Evolutionary conservation across 2,113 vertebrate genomes (phyloP).

Genomic region (Porphyrio hochstetteri): DNA sequence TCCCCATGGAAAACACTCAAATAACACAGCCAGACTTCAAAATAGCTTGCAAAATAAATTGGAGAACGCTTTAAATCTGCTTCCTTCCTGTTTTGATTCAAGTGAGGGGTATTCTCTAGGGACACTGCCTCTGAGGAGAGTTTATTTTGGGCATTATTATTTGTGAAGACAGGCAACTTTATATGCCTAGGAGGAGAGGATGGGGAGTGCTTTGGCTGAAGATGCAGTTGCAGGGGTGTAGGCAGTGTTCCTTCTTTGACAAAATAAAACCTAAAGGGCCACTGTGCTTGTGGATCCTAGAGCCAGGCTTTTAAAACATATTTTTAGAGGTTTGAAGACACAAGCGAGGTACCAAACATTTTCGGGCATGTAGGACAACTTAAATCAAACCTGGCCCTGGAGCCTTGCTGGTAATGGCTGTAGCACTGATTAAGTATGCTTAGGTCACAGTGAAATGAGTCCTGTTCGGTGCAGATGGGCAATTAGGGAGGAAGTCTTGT

Average conservation of each 20-base stretch:
- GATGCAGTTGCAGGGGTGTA: not conserved
- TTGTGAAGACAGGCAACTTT: not conserved
- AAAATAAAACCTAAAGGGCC: not conserved
- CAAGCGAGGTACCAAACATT: not conserved
- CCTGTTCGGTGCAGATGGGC: not conserved
- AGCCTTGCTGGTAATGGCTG: not conserved
- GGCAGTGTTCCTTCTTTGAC: not conserved
- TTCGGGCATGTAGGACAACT: not conserved
- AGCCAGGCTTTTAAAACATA: not conserved
- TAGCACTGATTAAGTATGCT: not conserved
- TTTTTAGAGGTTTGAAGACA: not conserved
- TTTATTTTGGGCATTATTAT: not conserved
- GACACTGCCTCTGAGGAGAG: not conserved
- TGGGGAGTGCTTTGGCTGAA: not conserved
- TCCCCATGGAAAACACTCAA: not conserved
- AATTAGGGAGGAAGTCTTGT: not conserved
- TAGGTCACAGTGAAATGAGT: not conserved
- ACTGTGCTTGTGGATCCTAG: not conserved
- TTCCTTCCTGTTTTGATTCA: not conserved
- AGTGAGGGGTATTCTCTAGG: not conserved
- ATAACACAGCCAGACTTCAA: not conserved
- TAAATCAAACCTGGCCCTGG: fast-evolving
- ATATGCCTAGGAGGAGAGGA: not conserved
- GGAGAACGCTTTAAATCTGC: not conserved
- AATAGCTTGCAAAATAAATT: not conserved